Base-by-base conservation (phyloP, 23 tunicate genomes). In the Halocynthia aurantium region DNA sequence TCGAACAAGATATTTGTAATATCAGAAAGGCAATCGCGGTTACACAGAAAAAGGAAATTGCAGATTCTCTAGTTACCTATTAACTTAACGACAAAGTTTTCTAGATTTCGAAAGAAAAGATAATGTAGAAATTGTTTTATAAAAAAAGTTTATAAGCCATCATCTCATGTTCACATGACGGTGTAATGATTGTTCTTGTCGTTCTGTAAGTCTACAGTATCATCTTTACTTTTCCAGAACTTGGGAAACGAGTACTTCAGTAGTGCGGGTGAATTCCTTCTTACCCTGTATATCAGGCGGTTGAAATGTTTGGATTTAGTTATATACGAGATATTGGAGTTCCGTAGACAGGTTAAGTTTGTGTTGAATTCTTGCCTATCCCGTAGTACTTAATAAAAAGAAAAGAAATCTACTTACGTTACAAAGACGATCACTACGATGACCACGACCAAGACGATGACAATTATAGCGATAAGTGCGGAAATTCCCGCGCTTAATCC, bases 201-300 rank as follows among this genome's bases (percentile, higher is more conserved):
- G 19, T 68, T 52, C 53, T 78, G 82, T 57, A 83, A 58, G 62
- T 83, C 72, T 51, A 75, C 71, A 52, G 86, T 83, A 56, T 83
- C 86, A 15, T 83, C 86, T 62, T 64, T 75, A 20, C 81, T 22
- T 52, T 67, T 76, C 86, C 86, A 83, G 66, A 83, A 65, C n/a
- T 64, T 52, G 11, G 86, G 86, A 58, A 83, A 82, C 22, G 72
- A 76, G 9, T 83, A 82, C 80, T 81, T 86, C 76, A 64, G 71
- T 8, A 86, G 63, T 77, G 82, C 62, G 67, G 85, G 85, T 70
- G 85, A 81, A 53, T 73, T 76, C 52, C 84, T 75, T 55, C 85
- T 84, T 18, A 85, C 53, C 77, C 90, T 85, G 83, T 66, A 63
- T 67, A 51, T 19, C 57, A 69, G 57, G 65, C 77, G 72, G 72